A percentile compares a stretch with the other conserved stretches of the same genome.
phyloP scores from a whole-genome alignment of 2,888 invertebrate species.

The Oligia strigilis region DNA sequence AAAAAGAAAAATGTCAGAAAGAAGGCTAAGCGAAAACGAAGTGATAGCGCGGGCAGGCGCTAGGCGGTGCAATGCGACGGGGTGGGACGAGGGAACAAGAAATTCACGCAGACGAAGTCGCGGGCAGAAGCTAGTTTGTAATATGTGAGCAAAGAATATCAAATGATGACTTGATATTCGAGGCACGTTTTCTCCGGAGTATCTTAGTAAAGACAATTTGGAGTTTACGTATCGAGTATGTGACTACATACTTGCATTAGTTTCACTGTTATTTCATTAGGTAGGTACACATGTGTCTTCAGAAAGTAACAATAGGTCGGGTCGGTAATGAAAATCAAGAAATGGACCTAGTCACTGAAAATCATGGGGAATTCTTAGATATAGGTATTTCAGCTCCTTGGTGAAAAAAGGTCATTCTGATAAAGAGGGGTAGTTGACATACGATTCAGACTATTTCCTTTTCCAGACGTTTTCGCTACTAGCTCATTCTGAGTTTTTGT shows the following conservation, averaged over 20 bases:
- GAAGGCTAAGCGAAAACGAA: no score
- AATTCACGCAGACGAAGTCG: no score
- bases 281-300: background rate
- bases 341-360: background rate
- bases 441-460: no score
- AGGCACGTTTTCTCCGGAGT: constrained; percentile 33
- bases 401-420: background rate
- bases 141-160: constrained; percentile 6
- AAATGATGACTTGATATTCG: constrained; percentile 1
- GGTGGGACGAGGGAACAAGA: no score
- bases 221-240: constrained; percentile 11
- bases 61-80: no score
- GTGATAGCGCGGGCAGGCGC: no score
- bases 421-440: no score
- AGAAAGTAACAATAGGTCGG: background rate
- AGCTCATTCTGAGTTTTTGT: no score
- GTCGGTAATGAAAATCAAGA: background rate
- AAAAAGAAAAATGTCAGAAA: no score
- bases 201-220: constrained; percentile 44
- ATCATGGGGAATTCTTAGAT: background rate
- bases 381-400: background rate
- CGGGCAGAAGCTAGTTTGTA: no score
- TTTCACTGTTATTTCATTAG: constrained; percentile 5
- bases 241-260: constrained; percentile 3
- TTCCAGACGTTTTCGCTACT: no score